Evolutionary conservation across 2,113 vertebrate species (phyloP), one percentile per base, ranked within the genome.

Genomic region (Ammodytes dubius): DNA sequence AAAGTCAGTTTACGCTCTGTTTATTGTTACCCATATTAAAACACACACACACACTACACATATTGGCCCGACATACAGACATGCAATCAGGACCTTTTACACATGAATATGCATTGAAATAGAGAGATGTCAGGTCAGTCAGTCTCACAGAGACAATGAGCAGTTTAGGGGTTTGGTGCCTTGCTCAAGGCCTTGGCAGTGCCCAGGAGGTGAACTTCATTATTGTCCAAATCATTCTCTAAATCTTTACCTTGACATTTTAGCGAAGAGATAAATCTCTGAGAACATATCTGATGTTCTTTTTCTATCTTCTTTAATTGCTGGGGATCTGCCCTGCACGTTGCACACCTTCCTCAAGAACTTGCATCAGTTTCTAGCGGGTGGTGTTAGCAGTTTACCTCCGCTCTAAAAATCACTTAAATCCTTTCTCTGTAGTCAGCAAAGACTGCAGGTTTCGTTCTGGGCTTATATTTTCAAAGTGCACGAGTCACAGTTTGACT

Each of bases 401-500:
- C 10, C 59, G 3, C 58, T 78, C 78, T 68, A 50, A 69, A 27
- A 85, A 72, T 83, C 69, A 54, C 56, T 76, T 81, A 80, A 87
- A 82, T 83, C 77, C 67, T 66, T 12, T 19, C 70, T 77, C 54
- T 78, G 67, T 77, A 84, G 71, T 87, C 79, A 75, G 79, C 53
- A 66, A 61, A 61, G 70, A 70, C 64, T 85, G 66, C 5, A n/a
- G 19, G 58, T 83, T 27, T 86, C 49, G 0, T 71, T 78, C 69
- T 71, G 3, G 46, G 73, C 81, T 80, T 74, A 69, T 82, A 69
- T 82, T 83, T 80, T 81, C 66, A 82, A 88, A 82, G 80, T 60
- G 19, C 75, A 74, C 43, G 11, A 43, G 61, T 45, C 40, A 42
- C 50, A 53, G 68, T 86, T 71, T 92, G 87, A 90, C 91, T 92